Conservation (phyloP, 2,113 vertebrate genomes). For the Garra rufa region DNA sequence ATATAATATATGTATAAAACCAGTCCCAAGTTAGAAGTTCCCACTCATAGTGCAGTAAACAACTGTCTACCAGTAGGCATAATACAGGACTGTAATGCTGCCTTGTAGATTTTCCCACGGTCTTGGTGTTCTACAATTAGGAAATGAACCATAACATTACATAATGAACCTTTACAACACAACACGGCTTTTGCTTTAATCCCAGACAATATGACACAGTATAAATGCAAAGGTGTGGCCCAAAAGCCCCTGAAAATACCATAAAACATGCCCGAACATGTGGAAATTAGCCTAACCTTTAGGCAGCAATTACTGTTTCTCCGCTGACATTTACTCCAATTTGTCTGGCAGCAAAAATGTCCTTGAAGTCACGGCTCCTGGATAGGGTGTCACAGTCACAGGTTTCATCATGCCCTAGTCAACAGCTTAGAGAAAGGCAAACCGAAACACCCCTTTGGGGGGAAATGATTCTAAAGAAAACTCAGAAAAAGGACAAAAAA, state of each 20-base stretch:
- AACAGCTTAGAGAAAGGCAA: slow-evolving; percentile 38
- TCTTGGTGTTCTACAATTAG: not conserved
- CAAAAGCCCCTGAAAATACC: slow-evolving; percentile 49
- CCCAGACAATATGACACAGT: not conserved
- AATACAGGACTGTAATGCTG: not conserved
- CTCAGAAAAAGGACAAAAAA: not conserved
- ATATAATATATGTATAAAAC: too few relatives aligned
- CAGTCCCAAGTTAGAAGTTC: not conserved
- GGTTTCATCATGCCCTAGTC: slow-evolving; percentile 41
- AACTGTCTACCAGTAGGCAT: not conserved
- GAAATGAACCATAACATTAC: not conserved
- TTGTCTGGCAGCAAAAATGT: slow-evolving; percentile 44
- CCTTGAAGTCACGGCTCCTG: slow-evolving; percentile 39
- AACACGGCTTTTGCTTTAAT: slow-evolving; percentile 23
- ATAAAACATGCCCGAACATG: slow-evolving; percentile 47
- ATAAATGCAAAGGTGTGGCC: slow-evolving; percentile 19
- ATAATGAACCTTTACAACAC: slow-evolving; percentile 24
- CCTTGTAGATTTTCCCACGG: not conserved
- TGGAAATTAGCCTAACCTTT: slow-evolving; percentile 58
- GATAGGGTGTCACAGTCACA: slow-evolving; percentile 24
- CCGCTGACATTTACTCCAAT: slow-evolving; percentile 54
- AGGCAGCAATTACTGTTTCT: slow-evolving; percentile 65
- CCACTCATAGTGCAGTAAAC: not conserved
- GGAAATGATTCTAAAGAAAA: not conserved
- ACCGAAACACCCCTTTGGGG: slow-evolving; percentile 6